Evolutionary conservation across 1,140 invertebrate genomes (phyloP).

Genomic region (Papilio xuthus): DNA sequence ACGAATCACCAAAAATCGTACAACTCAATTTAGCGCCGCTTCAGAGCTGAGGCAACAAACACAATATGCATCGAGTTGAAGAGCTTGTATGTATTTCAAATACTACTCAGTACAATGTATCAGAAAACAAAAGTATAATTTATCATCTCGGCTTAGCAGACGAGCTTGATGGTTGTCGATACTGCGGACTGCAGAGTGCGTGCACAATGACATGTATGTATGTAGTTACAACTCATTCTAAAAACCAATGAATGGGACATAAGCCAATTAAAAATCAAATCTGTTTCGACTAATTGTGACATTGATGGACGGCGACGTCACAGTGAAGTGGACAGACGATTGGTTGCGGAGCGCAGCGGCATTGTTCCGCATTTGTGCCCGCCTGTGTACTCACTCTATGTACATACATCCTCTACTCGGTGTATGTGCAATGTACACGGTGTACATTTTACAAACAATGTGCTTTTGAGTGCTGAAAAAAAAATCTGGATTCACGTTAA

Average conservation of each 20-base stretch:
- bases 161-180: not conserved
- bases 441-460: not conserved
- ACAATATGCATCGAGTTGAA: not conserved
- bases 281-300: slow-evolving; percentile 3
- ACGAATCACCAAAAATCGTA: no score
- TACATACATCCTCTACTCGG: not conserved
- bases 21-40: not conserved
- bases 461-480: not conserved
- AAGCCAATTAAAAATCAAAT: slow-evolving; percentile 20
- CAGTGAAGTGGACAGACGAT: not conserved
- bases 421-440: no score
- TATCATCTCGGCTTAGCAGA: not conserved
- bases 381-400: not conserved
- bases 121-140: not conserved
- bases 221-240: not conserved
- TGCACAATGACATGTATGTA: not conserved
- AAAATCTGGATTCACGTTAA: not conserved
- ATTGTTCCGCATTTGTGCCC: not conserved
- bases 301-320: not conserved
- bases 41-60: not conserved
- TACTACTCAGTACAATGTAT: not conserved
- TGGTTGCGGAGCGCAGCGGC: not conserved
- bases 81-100: no score
- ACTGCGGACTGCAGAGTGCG: not conserved
- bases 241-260: not conserved